Percentiles rank a stretch among this genome's conserved stretches.
Conservation (phyloP, 2,113 vertebrate species). For the Lycaon pictus region DNA sequence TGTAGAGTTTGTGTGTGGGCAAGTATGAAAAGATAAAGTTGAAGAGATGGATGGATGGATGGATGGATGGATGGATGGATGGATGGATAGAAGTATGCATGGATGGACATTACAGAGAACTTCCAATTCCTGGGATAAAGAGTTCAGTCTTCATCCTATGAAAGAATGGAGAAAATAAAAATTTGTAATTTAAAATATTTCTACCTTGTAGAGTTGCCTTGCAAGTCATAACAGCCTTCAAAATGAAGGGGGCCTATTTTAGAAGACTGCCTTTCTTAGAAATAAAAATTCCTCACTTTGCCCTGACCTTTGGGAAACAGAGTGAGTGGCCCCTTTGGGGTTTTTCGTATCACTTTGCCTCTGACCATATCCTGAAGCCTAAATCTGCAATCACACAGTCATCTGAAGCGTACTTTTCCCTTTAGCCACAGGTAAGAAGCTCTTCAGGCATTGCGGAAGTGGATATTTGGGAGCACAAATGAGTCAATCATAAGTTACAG, state of each 20-base stretch:
- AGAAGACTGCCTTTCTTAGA: neutral
- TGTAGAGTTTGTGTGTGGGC: neutral
- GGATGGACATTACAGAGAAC: neutral
- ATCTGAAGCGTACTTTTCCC: neutral
- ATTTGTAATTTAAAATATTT: neutral
- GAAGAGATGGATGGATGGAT: neutral
- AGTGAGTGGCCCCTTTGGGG: neutral
- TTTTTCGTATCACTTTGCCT: neutral
- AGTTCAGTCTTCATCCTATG: neutral
- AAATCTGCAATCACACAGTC: neutral
- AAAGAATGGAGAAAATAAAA: neutral
- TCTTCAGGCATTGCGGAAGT: neutral
- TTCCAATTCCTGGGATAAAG: neutral
- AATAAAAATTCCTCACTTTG: neutral
- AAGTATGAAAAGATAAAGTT: neutral
- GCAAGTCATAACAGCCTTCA: neutral
- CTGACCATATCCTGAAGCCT: neutral
- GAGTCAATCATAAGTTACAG: neutral
- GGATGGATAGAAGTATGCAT: too few relatives aligned
- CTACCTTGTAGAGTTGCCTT: neutral
- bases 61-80: too few relatives aligned
- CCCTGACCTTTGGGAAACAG: conserved; percentile 9
- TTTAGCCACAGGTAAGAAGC: neutral
- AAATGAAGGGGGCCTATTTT: neutral
- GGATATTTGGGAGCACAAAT: neutral